These are phyloP conservation scores for Coleophora flavipennella DNA, from an alignment of 2,888 invertebrate species.

Conservation along the genomic window DNA sequence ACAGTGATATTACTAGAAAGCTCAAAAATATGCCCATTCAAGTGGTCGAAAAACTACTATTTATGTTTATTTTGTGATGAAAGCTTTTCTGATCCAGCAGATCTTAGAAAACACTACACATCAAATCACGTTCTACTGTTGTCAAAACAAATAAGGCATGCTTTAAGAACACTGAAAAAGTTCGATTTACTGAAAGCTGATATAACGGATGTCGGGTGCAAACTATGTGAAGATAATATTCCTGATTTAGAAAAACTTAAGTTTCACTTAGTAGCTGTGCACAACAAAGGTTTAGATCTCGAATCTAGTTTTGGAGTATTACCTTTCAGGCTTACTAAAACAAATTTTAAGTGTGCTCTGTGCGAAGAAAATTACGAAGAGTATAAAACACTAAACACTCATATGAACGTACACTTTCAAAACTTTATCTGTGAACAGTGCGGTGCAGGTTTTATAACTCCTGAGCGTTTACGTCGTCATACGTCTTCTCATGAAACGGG, in stretches of 20 bases:
- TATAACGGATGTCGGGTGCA: conserved; percentile 43
- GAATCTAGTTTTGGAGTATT: conserved; percentile 41
- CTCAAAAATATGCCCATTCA: conserved; percentile 52
- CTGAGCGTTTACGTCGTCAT: conserved; percentile 47
- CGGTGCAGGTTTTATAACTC: conserved; percentile 54
- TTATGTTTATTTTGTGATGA: conserved; percentile 52
- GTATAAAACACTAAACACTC: conserved; percentile 54
- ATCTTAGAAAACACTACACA: conserved; percentile 34
- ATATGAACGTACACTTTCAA: conserved; percentile 61
- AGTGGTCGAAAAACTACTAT: conserved; percentile 53
- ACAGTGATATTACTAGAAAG: conserved; percentile 39
- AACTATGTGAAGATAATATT: conserved; percentile 35
- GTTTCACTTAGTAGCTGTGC: conserved; percentile 37
- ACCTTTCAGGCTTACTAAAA: conserved; percentile 42
- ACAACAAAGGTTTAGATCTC: conserved; percentile 34
- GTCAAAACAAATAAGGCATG: conserved; percentile 27
- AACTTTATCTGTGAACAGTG: conserved; percentile 62
- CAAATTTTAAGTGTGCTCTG: conserved; percentile 41
- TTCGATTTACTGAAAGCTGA: conserved; percentile 54
- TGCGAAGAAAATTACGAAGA: conserved; percentile 43
- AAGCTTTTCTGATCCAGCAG: conserved; percentile 38
- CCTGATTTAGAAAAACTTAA: conserved; percentile 34
- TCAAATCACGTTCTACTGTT: conserved; percentile 26
- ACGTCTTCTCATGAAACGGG: conserved; percentile 51
- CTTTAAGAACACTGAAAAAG: conserved; percentile 40